Evolutionary conservation across 37 sponge, comb jelly and placozoan genomes (phyloP).

Genomic region (Eunapius fragilis): DNA sequence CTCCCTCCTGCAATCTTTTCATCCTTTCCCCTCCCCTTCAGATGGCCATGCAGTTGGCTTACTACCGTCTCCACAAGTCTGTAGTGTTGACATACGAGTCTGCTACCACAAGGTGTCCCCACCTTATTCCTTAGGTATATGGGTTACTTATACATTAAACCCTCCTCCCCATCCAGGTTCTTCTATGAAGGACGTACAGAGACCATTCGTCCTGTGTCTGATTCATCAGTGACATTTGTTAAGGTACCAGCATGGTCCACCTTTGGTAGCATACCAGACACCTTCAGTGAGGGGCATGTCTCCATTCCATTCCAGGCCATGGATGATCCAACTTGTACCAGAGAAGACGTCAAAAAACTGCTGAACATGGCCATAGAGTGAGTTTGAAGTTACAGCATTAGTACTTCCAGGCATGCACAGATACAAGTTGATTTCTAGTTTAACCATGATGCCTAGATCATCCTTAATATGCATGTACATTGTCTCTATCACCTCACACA

Average conservation of each 20-base stretch:
- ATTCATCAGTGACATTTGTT: slow-evolving; percentile 54
- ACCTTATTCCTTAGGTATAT: no score
- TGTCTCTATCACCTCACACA: no score
- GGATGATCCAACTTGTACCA: slow-evolving; percentile 36
- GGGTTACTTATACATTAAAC: no score
- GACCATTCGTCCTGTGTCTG: slow-evolving; percentile 87
- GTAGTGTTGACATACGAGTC: slow-evolving; percentile 85
- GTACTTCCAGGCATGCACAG: no score
- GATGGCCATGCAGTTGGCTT: slow-evolving; percentile 85
- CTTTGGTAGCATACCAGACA: neutral
- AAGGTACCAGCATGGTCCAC: slow-evolving; percentile 10
- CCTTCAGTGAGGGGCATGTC: neutral
- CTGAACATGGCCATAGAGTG: slow-evolving; percentile 65
- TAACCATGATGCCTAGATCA: no score
- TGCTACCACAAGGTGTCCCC: slow-evolving; percentile 67
- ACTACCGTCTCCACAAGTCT: slow-evolving; percentile 62
- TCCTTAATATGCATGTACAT: neutral
- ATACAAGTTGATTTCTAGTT: no score
- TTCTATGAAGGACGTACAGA: slow-evolving; percentile 84
- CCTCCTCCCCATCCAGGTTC: slow-evolving; percentile 34
- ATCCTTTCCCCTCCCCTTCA: no score
- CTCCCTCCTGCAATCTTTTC: no score
- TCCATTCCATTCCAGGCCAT: slow-evolving; percentile 22
- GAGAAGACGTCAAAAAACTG: slow-evolving; percentile 39
- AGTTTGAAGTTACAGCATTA: no score